A percentile compares a stretch with the other conserved stretches of the same genome.
phyloP scores from a whole-genome alignment of 2,113 vertebrate genomes.

The Buteo buteo region DNA sequence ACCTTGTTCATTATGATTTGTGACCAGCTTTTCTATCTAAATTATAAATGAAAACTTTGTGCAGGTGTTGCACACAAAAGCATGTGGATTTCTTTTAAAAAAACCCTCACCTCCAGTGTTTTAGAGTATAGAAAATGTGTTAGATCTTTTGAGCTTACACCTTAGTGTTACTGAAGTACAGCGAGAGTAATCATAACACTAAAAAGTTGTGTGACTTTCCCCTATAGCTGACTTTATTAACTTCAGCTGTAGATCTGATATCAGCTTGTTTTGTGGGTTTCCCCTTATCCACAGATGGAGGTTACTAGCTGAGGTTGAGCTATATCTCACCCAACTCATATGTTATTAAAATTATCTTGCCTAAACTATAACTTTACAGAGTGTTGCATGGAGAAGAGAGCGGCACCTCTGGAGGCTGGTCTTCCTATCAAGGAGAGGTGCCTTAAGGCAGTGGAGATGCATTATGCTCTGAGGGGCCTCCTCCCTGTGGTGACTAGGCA shows the following conservation, averaged over 20 bases:
- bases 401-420: not conserved
- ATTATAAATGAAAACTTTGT: not conserved
- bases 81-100: not conserved
- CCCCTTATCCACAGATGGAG: not conserved
- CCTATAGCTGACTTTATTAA: not conserved
- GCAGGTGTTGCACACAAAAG: not conserved
- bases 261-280: not conserved
- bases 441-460: not conserved
- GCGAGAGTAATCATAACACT: not conserved
- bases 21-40: not conserved
- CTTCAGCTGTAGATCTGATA: not conserved
- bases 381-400: not conserved
- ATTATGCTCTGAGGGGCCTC: not conserved
- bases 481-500: not conserved
- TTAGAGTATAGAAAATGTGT: not conserved
- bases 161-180: slow-evolving; percentile 47
- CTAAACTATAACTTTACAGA: rapidly evolving
- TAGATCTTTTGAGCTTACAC: slow-evolving; percentile 46
- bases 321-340: not conserved
- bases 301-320: not conserved
- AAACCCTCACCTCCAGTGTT: not conserved
- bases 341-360: not conserved
- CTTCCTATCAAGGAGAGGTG: not conserved
- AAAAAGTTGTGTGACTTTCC: not conserved
- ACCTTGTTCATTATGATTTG: not conserved